Evolutionary conservation across 2,797 vertebrate species (phyloP).

Genomic region (Pagetopsis macropterus): DNA sequence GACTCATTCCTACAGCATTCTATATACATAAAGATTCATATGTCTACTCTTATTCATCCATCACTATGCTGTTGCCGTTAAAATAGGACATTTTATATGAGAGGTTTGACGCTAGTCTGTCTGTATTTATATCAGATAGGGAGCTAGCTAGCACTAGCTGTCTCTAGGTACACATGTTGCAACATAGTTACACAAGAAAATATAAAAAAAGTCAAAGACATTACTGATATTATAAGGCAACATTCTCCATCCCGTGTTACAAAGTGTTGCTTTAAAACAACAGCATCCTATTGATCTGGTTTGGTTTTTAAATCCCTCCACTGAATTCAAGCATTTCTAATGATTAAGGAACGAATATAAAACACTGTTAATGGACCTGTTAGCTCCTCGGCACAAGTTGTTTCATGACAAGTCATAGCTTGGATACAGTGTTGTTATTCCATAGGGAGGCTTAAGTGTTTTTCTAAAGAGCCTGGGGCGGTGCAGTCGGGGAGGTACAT

Average conservation of each 20-base stretch:
- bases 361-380: neutral
- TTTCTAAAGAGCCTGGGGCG: conserved; percentile 39
- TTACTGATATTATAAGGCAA: neutral
- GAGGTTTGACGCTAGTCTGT: neutral
- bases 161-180: neutral
- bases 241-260: neutral
- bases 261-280: neutral
- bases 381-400: neutral
- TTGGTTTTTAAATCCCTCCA: neutral
- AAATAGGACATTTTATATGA: neutral
- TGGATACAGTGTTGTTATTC: conserved; percentile 18
- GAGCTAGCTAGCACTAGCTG: neutral
- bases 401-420: neutral
- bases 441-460: conserved; percentile 1
- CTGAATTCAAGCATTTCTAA: neutral
- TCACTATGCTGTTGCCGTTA: neutral
- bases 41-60: too few relatives aligned
- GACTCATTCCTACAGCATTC: too few relatives aligned
- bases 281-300: conserved; percentile 8
- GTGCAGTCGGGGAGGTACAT: conserved; percentile 13
- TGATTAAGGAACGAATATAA: neutral
- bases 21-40: too few relatives aligned
- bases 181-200: too few relatives aligned
- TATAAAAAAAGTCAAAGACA: neutral
- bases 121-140: neutral